A percentile compares a stretch with the other conserved stretches of the same genome.
phyloP scores from a whole-genome alignment of 2,113 vertebrate genomes.

The Anhinga rufa region DNA sequence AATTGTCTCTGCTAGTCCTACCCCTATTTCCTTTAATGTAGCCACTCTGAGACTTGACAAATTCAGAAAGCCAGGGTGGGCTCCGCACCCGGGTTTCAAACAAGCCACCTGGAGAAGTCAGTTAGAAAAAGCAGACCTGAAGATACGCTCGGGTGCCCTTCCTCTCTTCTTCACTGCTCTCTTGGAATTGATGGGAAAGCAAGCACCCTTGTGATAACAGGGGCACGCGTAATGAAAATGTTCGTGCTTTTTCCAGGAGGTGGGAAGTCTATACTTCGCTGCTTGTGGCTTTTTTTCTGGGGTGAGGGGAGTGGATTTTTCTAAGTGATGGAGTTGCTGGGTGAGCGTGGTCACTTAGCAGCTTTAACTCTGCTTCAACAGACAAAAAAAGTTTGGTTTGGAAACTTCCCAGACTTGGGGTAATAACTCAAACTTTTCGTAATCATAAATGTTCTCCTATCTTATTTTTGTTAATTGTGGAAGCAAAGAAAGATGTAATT shows the following conservation, averaged over 20 bases:
- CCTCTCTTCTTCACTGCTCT: not conserved
- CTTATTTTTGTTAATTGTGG: not conserved
- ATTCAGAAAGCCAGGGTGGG: not conserved
- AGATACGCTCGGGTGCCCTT: rapidly evolving
- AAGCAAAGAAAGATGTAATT: not conserved
- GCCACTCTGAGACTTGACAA: not conserved
- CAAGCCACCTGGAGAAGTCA: not conserved
- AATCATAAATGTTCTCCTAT: not conserved
- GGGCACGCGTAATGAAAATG: not conserved
- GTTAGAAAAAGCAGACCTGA: not conserved
- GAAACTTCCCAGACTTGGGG: not conserved
- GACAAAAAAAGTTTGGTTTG: not conserved
- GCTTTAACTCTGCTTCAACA: not conserved
- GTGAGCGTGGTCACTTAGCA: not conserved
- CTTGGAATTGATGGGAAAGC: not conserved
- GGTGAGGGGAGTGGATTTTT: not conserved
- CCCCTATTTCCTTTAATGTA: not conserved
- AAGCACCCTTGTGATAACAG: not conserved
- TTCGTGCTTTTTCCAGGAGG: not conserved
- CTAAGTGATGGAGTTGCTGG: not conserved
- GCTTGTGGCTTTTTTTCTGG: not conserved
- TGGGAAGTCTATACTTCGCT: not conserved
- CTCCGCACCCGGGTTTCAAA: not conserved
- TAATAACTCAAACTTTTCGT: not conserved
- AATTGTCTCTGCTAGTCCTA: not conserved